Base-by-base conservation (phyloP, 2,113 vertebrate genomes). In the Piliocolobus tephrosceles region DNA sequence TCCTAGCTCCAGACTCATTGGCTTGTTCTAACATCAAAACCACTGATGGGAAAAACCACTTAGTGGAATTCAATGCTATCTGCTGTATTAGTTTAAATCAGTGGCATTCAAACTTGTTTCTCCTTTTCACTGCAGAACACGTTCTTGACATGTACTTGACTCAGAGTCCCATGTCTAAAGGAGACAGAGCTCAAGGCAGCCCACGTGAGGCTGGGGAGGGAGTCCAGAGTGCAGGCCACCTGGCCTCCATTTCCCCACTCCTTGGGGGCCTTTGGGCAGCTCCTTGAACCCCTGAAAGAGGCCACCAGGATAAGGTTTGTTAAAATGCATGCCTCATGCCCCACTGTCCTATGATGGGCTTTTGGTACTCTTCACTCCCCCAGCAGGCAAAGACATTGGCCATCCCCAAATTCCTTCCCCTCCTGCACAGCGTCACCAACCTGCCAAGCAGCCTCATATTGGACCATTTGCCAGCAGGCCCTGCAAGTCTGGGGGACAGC, bases 111-210 rank as follows among this genome's bases (percentile, higher is more conserved):
- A 25, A 47, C 8, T 0, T 8, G 5, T 58, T 66, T 27, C 40
- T 35, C 8, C 75, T 57, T 58, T 47, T 30, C 2, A 0, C 38
- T 2, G 13, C 38, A 3, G 17, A 27, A n/a, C 23, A 4, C n/a
- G 61, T 1, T 30, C 16, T 27, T 6, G 57, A 9, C 20, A 1
- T 0, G 11, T 23, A 10, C 58, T 78, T n/a, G 47, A 32, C 73
- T 76, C 58, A 45, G 38, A 80, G n/a, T 30, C 27, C 2, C 2
- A 1, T 0, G 1, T 25, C n/a, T 8, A 2, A 6, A 17, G 23
- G 50, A 75, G 50, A 43, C 43, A 25, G 1, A 16, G 0, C n/a
- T 11, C 57, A 52, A 18, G 66, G 25, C 4, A 0, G 23, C 18
- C 35, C 3, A 5, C 14, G n/a, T 0, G 25, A 30, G 61, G 73